Base-by-base conservation (phyloP, 2,113 vertebrate species). In the Apus apus region DNA sequence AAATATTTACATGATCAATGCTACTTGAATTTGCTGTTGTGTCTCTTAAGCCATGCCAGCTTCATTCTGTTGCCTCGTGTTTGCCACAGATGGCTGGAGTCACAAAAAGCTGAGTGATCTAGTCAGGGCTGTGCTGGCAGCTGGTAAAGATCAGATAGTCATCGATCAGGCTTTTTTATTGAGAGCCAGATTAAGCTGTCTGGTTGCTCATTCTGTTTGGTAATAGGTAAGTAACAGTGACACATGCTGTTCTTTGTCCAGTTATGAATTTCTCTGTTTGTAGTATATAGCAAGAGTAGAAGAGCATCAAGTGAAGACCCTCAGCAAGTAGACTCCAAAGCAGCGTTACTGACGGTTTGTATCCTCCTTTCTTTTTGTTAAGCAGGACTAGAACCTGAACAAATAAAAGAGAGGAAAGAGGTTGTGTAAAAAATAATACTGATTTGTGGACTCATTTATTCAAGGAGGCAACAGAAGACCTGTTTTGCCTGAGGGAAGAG, bases 331-430 rank as follows among this genome's bases (percentile, higher is more conserved):
- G 98, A 99, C 94, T 98, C 98, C 40, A 98, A 98, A 94, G 97
- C 98, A 85, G 97, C 98, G 36, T 96, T 98, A 71, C 85, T 99
- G 48, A 96, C 98, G 98, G 99, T 99, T 96, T 97, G 98, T 98
- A 91, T 58, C 75, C 5, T 20, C 14, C 38, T 85, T 43, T 46
- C 6, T 38, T 75, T 21, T 29, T 83, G 29, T 64, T 79, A 32
- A 84, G 61, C 84, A 86, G 36, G 67, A 65, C 43, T 66, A 82
- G 43, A 74, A 80, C 67, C 68, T 86, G 68, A 83, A 58, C 27
- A 77, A 80, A 60, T 30, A 32, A 61, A 65, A 53, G 36, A 43
- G 32, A 61, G 64, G 48, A 67, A 80, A 61, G 13, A 26, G 25
- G 8, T 32, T 48, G 6, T 56, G 6, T 51, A 32, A 87, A 77